A percentile compares a stretch with the other conserved stretches of the same genome.
phyloP scores from a whole-genome alignment of 2,113 vertebrate species.

The Cheilinus undulatus region DNA sequence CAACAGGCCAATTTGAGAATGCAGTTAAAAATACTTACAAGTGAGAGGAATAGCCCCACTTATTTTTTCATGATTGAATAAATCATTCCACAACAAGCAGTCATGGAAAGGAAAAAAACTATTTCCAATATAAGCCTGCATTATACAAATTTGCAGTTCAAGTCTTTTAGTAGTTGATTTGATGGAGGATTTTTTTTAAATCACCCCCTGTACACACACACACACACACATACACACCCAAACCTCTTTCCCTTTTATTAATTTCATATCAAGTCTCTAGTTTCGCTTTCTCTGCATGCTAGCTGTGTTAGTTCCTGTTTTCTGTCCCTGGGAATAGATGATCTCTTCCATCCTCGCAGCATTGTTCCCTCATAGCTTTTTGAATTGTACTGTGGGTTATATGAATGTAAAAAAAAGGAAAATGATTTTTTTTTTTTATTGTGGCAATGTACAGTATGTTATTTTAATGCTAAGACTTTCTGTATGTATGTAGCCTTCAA shows the following conservation, averaged over 20 bases:
- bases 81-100: neutral
- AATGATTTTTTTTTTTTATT: too few species aligned
- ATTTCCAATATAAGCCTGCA: neutral
- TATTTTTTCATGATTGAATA: neutral
- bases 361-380: constrained; percentile 68
- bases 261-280: constrained; percentile 27
- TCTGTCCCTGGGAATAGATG: constrained; percentile 73
- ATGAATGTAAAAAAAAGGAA: constrained; percentile 78
- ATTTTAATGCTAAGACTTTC: constrained; percentile 80
- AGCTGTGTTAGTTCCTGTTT: constrained; percentile 82
- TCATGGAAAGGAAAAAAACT: too few species aligned
- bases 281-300: constrained; percentile 80
- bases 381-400: constrained; percentile 78
- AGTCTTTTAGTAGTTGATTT: neutral
- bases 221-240: neutral
- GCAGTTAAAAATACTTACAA: neutral
- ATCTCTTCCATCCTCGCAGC: constrained; percentile 17
- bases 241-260: neutral
- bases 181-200: too few species aligned
- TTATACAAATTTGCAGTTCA: neutral
- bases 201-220: too few species aligned
- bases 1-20: neutral
- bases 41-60: neutral
- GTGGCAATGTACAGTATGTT: constrained; percentile 79
- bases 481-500: constrained; percentile 87